phyloP scores from a whole-genome alignment of 2,888 invertebrate species.

The Drosophila subsilvestris region DNA sequence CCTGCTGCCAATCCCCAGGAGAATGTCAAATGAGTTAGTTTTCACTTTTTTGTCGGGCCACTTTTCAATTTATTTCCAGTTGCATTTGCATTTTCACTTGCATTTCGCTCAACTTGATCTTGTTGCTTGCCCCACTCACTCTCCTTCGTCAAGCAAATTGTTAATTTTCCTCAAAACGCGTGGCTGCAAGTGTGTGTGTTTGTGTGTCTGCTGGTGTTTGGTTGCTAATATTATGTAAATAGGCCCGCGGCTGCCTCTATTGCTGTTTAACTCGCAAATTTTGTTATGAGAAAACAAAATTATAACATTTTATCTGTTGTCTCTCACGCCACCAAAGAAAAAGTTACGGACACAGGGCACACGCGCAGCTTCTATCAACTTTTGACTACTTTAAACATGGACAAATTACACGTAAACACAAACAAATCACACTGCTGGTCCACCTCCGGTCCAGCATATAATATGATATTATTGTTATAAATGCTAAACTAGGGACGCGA shows the following conservation, averaged over 20 bases:
- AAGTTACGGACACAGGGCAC: background rate
- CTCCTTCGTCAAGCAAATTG: conserved; percentile 24
- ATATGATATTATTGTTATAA: conserved; percentile 41
- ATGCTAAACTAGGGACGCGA: conserved; percentile 69
- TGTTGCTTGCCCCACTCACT: conserved; percentile 16
- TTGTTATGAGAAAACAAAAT: conserved; percentile 42
- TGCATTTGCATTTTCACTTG: conserved; percentile 57
- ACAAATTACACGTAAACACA: conserved; percentile 4
- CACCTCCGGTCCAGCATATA: conserved; percentile 3
- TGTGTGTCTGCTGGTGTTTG: conserved; percentile 13
- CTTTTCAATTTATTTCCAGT: conserved; percentile 59
- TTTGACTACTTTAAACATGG: background rate
- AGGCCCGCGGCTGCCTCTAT: background rate
- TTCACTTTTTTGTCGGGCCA: conserved; percentile 70
- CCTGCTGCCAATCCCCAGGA: conserved; percentile 1
- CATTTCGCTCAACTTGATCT: conserved; percentile 35
- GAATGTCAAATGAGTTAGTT: conserved; percentile 55
- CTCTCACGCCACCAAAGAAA: conserved; percentile 19
- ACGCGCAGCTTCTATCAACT: conserved; percentile 7
- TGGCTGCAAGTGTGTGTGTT: conserved; percentile 15
- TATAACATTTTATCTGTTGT: conserved; percentile 44
- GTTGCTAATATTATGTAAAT: conserved; percentile 61
- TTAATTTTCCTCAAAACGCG: conserved; percentile 40
- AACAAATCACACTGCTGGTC: conserved; percentile 21
- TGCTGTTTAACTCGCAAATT: conserved; percentile 42